Evolutionary conservation across 2,797 vertebrate genomes (phyloP), one percentile per base, ranked within the genome.

Genomic region (Megaceryle alcyon): DNA sequence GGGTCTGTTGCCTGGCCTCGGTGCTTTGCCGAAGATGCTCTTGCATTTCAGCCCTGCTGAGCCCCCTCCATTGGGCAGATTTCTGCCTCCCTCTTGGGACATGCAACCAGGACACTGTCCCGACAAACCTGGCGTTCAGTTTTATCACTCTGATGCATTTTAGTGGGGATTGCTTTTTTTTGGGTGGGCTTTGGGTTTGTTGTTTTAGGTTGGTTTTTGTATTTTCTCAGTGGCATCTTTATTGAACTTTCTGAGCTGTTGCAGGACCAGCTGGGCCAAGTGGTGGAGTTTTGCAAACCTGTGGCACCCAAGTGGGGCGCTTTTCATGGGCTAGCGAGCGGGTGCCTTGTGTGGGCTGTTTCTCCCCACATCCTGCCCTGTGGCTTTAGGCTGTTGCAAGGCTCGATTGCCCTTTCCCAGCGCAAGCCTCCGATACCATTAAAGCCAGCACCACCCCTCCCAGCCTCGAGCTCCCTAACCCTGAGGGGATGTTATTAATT

Each of bases 401-500:
- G 68, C 93, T 94, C 29, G 15, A 80, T 90, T 2, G 6, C 65
- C 86, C 65, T 94, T 95, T 90, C 71, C 28, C 82, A 71, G 22
- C 20, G 1, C 37, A 28, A 69, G 75, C 54, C 68, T 90, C 71
- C 3, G 8, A 78, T 80, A 83, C 87, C 89, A 84, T 95, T 97
- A 95, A 88, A 88, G 68, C 71, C 75, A 88, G 70, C 33, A 4
- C 81, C 5, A 15, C 60, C 86, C 16, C 1, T 77, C 49, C 71
- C 61, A 79, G 73, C 60, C 69, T 57, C 60, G 73, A 5, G 3
- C 21, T 92, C 59, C 81, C 65, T 56, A 72, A 39, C 86, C 95
- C 94, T 75, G 61, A 23, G 83, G 96, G 86, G 14, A 89, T 94
- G 83, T 96, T 93, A 92, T 94, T 95, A 94, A 93, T 96, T 95